phyloP scores from a whole-genome alignment of 2,888 invertebrate species.

The Drosophila nr. fundita region DNA sequence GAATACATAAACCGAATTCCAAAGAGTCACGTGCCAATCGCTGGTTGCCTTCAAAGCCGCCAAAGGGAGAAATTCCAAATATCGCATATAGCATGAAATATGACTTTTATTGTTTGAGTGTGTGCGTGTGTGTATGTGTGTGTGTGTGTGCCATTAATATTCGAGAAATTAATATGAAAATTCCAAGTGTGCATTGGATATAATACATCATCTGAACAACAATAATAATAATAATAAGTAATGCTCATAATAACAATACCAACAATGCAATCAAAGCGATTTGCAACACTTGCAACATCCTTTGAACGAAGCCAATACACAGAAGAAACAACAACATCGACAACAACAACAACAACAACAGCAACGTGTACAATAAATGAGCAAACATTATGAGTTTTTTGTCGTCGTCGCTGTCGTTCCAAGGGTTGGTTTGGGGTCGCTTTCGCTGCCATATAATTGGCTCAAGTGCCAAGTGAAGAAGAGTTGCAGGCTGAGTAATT shows the following conservation, averaged over 20 bases:
- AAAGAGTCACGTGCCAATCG: slow-evolving; percentile 39
- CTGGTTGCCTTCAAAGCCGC: slow-evolving; percentile 3
- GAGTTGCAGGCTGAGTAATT: slow-evolving; percentile 74
- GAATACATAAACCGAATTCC: slow-evolving; percentile 26
- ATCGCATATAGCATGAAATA: slow-evolving; percentile 61
- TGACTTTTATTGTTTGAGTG: slow-evolving; percentile 42
- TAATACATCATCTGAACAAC: slow-evolving; percentile 69
- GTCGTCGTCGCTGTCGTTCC: slow-evolving; percentile 1
- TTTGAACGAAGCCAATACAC: slow-evolving; percentile 44
- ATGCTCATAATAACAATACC: slow-evolving; percentile 64
- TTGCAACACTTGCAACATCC: slow-evolving; percentile 78
- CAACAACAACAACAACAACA: slow-evolving; percentile 19
- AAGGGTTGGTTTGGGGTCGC: slow-evolving; percentile 42
- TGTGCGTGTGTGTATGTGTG: slow-evolving; percentile 16
- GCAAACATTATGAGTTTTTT: slow-evolving; percentile 62
- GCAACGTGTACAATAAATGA: slow-evolving; percentile 60
- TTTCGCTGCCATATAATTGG: slow-evolving; percentile 64
- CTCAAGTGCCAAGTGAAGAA: slow-evolving; percentile 53
- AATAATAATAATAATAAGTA: slow-evolving; percentile 55
- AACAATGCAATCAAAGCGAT: slow-evolving; percentile 81
- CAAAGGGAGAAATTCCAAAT: slow-evolving; percentile 33
- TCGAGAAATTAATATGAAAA: slow-evolving; percentile 77
- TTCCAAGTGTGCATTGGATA: slow-evolving; percentile 74
- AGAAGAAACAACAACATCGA: slow-evolving; percentile 16
- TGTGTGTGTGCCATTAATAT: slow-evolving; percentile 66